Conservation (phyloP, 2,113 vertebrate genomes). For the Bucco capensis region DNA sequence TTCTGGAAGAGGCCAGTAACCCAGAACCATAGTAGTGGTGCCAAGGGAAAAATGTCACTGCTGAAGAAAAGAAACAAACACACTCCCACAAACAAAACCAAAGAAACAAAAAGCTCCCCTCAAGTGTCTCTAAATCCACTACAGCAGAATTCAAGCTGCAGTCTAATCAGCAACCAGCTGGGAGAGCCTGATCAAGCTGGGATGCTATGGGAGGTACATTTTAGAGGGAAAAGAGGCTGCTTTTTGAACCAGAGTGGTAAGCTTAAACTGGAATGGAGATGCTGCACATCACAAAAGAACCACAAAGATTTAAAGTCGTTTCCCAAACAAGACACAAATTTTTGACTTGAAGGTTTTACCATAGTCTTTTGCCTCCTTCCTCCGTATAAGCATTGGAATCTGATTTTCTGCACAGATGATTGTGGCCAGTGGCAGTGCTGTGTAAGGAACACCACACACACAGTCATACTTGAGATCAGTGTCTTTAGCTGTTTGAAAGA, state of each 20-base stretch:
- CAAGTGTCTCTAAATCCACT: not conserved
- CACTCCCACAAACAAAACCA: not conserved
- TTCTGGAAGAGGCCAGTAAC: not conserved
- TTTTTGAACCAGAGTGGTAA: not conserved
- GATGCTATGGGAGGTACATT: not conserved
- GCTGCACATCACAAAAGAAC: not conserved
- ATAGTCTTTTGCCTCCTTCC: slow-evolving; percentile 90
- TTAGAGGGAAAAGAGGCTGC: accelerated
- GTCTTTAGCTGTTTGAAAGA: slow-evolving; percentile 74
- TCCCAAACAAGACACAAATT: not conserved
- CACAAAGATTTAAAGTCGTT: accelerated
- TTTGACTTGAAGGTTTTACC: slow-evolving; percentile 70
- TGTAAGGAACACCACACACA: slow-evolving; percentile 93
- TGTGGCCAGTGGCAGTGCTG: slow-evolving; percentile 87
- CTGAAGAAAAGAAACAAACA: not conserved
- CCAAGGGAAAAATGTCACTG: no score
- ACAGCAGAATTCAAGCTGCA: not conserved
- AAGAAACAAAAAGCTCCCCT: not conserved
- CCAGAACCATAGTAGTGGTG: accelerated
- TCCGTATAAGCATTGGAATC: slow-evolving; percentile 90
- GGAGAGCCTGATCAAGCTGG: not conserved
- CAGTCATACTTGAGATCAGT: slow-evolving; percentile 73
- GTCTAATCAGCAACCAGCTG: no score
- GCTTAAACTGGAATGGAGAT: not conserved
- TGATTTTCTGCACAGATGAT: slow-evolving; percentile 80